Percentiles rank a stretch among this genome's conserved stretches.
Conservation (phyloP, 2,888 invertebrate genomes). For the Drosophila silvestris region DNA sequence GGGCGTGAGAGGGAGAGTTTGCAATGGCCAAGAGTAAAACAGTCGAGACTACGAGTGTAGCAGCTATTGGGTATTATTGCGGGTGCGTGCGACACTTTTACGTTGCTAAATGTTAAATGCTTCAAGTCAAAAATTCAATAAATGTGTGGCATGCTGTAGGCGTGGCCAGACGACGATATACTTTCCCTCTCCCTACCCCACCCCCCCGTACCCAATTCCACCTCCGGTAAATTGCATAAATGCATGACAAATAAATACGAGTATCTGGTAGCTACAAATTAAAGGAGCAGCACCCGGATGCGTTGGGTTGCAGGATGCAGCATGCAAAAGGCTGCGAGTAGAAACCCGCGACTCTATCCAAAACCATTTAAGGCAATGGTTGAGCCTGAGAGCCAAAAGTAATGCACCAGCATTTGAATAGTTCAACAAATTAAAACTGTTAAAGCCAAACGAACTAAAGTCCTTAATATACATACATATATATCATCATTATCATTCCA, state of each 20-base stretch:
- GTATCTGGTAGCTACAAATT: constrained; percentile 37
- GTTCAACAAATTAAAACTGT: not conserved
- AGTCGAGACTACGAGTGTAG: constrained; percentile 4
- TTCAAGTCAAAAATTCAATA: constrained; percentile 79
- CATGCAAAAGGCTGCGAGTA: not conserved
- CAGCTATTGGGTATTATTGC: constrained; percentile 34
- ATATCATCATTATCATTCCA: constrained; percentile 2
- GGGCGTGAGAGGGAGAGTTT: not conserved
- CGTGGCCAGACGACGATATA: constrained; percentile 48
- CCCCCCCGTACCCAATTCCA: not conserved
- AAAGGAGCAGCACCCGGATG: constrained; percentile 1
- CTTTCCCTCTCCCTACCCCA: not conserved
- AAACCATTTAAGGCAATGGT: not conserved
- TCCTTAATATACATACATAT: not conserved
- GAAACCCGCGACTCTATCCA: not conserved
- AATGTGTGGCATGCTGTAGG: constrained; percentile 60
- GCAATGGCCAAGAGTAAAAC: constrained; percentile 16
- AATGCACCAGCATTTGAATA: not conserved
- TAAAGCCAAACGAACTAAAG: not conserved
- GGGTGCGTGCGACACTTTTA: constrained; percentile 64
- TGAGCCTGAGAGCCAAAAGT: not conserved
- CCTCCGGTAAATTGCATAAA: constrained; percentile 65
- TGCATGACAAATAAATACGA: constrained; percentile 70
- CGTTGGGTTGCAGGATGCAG: not conserved
- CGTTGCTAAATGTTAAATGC: constrained; percentile 73